Percentiles rank a stretch among this genome's conserved stretches.
phyloP scores from a whole-genome alignment of 2,888 invertebrate species.

The Cynaeus angustus region DNA sequence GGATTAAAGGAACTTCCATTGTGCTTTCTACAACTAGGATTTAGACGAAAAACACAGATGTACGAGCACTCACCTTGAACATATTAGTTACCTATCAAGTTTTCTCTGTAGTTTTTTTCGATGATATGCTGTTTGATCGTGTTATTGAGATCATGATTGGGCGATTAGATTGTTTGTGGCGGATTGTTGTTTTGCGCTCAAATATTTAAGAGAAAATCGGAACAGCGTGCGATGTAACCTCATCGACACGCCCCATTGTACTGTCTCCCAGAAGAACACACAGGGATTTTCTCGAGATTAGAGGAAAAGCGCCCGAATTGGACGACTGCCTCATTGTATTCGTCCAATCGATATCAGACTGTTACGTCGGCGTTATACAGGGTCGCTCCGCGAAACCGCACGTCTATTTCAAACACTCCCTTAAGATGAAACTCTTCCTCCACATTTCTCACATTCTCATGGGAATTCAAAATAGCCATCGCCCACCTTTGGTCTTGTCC shows the following conservation, averaged over 20 bases:
- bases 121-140: slow-evolving; percentile 21
- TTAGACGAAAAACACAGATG: background rate
- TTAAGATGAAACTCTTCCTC: background rate
- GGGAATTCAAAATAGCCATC: background rate
- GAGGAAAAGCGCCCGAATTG: slow-evolving; percentile 47
- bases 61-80: slow-evolving; percentile 36
- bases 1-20: slow-evolving; percentile 73
- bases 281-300: slow-evolving; percentile 42
- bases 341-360: slow-evolving; percentile 59
- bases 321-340: slow-evolving; percentile 51
- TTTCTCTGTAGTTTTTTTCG: slow-evolving; percentile 23
- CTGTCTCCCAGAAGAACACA: slow-evolving; percentile 59
- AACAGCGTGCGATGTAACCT: slow-evolving; percentile 56
- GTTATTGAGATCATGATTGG: slow-evolving; percentile 7
- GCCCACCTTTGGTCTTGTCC: background rate
- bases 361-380: slow-evolving; percentile 47
- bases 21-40: slow-evolving; percentile 60
- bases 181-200: slow-evolving; percentile 28
- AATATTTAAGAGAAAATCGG: slow-evolving; percentile 38
- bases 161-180: slow-evolving; percentile 9
- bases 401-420: background rate
- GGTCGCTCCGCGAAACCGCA: slow-evolving; percentile 11
- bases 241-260: slow-evolving; percentile 70
- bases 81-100: slow-evolving; percentile 46
- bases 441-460: background rate